A percentile compares a stretch with the other conserved stretches of the same genome.
Evolutionary conservation across 2,888 invertebrate species (phyloP).

Genomic region (Calliscelio sp.): DNA sequence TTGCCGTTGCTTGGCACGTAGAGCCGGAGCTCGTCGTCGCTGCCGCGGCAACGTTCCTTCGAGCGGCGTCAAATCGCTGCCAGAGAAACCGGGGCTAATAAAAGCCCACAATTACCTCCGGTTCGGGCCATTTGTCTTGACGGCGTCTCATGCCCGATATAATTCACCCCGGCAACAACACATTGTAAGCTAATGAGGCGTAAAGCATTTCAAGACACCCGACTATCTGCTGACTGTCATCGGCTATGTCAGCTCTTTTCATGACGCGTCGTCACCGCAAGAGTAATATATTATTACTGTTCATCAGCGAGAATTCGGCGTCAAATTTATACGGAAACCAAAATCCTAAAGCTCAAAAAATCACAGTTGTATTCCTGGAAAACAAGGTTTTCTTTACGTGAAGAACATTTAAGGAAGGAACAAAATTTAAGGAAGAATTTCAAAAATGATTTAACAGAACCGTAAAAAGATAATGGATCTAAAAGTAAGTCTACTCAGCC

Average conservation of each 20-base stretch:
- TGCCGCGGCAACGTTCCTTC: slow-evolving; percentile 66
- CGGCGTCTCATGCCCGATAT: slow-evolving; percentile 86
- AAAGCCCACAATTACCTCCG: slow-evolving; percentile 86
- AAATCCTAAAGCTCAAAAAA: no score
- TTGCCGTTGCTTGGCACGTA: slow-evolving; percentile 74
- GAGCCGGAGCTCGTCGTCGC: slow-evolving; percentile 65
- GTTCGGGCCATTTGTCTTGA: slow-evolving; percentile 86
- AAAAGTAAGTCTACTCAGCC: no score
- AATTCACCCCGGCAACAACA: slow-evolving; percentile 86
- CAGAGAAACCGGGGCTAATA: slow-evolving; percentile 85
- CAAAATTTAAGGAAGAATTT: no score
- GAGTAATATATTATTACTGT: no score
- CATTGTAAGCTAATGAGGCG: slow-evolving; percentile 86
- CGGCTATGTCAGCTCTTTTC: slow-evolving; percentile 68
- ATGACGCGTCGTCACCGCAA: slow-evolving; percentile 1
- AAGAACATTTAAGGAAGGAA: no score
- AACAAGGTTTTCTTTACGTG: no score
- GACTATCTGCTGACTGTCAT: slow-evolving; percentile 80
- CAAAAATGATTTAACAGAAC: no score
- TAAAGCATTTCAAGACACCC: slow-evolving; percentile 85
- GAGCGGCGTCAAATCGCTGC: slow-evolving; percentile 76
- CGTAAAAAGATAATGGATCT: no score
- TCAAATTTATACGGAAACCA: not conserved
- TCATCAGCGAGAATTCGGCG: no score
- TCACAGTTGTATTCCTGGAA: no score